Evolutionary conservation across 2,888 invertebrate species (phyloP), one percentile per base, ranked within the genome.

Genomic region (Alentia gelatinosa): DNA sequence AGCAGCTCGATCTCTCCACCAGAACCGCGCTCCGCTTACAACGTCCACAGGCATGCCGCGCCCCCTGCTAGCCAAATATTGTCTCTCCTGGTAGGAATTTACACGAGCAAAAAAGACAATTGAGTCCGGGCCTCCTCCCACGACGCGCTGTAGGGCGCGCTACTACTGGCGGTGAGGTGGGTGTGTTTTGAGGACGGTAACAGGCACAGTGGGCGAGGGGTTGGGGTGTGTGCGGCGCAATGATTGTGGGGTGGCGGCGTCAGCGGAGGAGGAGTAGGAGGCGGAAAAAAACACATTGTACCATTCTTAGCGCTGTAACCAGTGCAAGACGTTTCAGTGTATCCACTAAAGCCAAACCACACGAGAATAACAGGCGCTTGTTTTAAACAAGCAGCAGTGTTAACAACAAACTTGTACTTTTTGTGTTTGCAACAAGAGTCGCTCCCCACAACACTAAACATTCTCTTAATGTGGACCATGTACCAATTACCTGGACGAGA

Each of bases 61-160:
- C 83, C 19, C 86, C 47, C 42, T 19, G 37, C 86, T 47, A 47
- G 39, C 86, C 86, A 86, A 86, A 86, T 86, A 86, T 86, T 86
- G 42, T 86, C 47, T 47, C 47, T 86, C 42, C 86, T 86, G 86
- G 86, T 12, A 30, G 50, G 86, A 47, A 86, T 86, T 33, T 42
- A 42, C 50, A 26, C n/a, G 30, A 86, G n/a, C 23, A 12, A 79
- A 79, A 79, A 79, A 79, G 39, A 79, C 37, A 37, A 39, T 37
- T 35, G 79, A 79, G 37, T 79, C 79, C 15, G 23, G 39, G 37
- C 74, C 74, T 74, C 26, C 74, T 74, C 74, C 74, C 74, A 74
- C 74, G 74, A 26, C 74, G 74, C 12, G 74, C 12, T 33, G 30
- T 15, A 74, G 74, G 30, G 26, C 47, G 9, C 47, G 9, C 47